Base-by-base conservation (phyloP, 2,113 vertebrate genomes). In the Microtus montanus region DNA sequence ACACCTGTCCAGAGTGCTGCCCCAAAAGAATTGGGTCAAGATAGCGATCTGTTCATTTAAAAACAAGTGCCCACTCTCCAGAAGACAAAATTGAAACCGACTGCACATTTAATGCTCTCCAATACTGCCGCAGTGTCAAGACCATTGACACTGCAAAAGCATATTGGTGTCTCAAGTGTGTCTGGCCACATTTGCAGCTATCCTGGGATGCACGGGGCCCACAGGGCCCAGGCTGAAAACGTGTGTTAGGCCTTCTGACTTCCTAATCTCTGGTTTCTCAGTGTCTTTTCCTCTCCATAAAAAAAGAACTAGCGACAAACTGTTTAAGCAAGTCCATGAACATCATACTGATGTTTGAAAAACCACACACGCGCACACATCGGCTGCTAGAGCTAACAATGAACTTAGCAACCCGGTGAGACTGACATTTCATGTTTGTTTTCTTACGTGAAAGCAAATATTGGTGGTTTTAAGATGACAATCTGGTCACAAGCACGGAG, bases 11-110 rank as follows among this genome's bases (percentile, higher is more conserved):
- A 61, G 52, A 88, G 44, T 0, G 6, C 30, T 64, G 6, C n/a
- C n/a, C 24, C 13, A 0, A 54, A 33, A 15, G 28, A 63, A 7
- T 0, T 52, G 61, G 8, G 20, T 33, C 54, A 26, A 77, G 33
- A 3, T 0, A 0, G 22, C 3, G 7, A 87, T 15, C 44, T 68
- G 14, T 13, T 11, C 0, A 2, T 44, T 52, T n/a, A 33, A 80
- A 24, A 52, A 15, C 63, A 47, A 9, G 6, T 66, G 35, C 14
- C 70, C 63, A 7, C 49, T 88, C 71, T 71, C 49, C 49, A 93
- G 44, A 58, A 86, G 88, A 93, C 30, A 89, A 88, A 90, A 41
- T 33, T 28, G 64, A 90, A 61, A 66, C 44, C 47, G 30, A 66
- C 28, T 11, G 49, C 66, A 61, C 6, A 9, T 15, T 75, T 71